Percentiles rank a stretch among this genome's conserved stretches.
Evolutionary conservation across 1,140 invertebrate species (phyloP).

Genomic region (Heliconius hewitsoni): DNA sequence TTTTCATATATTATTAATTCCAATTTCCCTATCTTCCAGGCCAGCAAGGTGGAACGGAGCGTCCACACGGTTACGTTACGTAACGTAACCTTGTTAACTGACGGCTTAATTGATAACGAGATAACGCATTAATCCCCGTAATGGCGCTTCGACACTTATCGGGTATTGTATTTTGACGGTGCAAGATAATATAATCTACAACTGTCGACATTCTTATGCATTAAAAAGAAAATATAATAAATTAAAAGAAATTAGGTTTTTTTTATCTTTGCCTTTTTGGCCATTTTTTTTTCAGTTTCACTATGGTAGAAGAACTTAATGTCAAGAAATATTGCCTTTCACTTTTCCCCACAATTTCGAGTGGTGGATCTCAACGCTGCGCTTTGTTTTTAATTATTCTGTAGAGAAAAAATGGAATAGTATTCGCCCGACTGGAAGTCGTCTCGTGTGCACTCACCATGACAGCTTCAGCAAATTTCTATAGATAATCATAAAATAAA

Average conservation of each 20-base stretch:
- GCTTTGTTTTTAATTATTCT: not conserved
- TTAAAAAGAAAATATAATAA: not conserved
- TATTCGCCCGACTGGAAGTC: too few species aligned
- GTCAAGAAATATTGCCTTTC: too few species aligned
- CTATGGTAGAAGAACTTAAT: too few species aligned
- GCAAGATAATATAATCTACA: not conserved
- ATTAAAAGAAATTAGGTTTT: not conserved
- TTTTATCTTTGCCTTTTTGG: not conserved
- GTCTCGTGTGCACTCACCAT: too few species aligned
- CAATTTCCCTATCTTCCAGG: not conserved
- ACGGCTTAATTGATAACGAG: constrained; percentile 51
- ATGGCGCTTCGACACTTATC: constrained; percentile 29
- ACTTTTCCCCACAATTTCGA: not conserved
- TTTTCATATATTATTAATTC: not conserved
- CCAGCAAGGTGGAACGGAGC: not conserved
- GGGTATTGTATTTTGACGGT: constrained; percentile 18
- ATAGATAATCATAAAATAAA: not conserved
- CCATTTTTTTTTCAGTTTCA: not conserved
- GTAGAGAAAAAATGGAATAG: not conserved
- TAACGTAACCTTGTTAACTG: constrained; percentile 32
- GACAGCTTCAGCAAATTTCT: not conserved
- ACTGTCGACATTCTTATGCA: not conserved
- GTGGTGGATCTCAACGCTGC: not conserved
- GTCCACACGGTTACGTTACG: constrained; percentile 19
- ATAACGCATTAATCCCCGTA: constrained; percentile 43